These are phyloP conservation scores for Crocodylus rhombifer DNA, from an alignment of 2,797 vertebrate genomes.

Conservation along the genomic window DNA sequence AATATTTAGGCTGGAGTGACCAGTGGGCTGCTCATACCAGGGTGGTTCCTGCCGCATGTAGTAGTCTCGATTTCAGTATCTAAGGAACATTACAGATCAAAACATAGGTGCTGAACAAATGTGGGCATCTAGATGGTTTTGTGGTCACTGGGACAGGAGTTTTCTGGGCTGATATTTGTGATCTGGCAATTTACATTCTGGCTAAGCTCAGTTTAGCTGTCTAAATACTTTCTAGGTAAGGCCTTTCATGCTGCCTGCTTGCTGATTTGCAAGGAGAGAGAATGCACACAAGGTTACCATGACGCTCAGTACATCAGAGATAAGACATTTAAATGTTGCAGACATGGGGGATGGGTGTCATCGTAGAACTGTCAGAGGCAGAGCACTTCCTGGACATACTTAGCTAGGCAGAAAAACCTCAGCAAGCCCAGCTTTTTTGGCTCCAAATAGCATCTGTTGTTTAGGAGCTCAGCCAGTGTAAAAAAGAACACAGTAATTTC, in stretches of 20 bases:
- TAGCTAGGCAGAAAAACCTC: not conserved
- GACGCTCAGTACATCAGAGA: not conserved
- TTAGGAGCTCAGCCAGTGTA: not conserved
- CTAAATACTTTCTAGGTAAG: too few relatives aligned
- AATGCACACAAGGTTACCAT: not conserved
- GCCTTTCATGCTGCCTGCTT: not conserved
- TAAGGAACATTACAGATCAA: too few relatives aligned
- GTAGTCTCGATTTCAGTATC: too few relatives aligned
- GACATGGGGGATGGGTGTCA: not conserved
- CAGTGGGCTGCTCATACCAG: too few relatives aligned
- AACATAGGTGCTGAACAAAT: too few relatives aligned
- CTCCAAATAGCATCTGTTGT: not conserved
- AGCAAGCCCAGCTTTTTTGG: not conserved
- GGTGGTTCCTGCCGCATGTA: too few relatives aligned
- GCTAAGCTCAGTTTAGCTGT: too few relatives aligned
- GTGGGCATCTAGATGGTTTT: too few relatives aligned
- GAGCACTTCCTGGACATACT: not conserved
- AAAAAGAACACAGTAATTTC: not conserved
- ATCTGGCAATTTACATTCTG: too few relatives aligned
- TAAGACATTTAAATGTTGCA: not conserved
- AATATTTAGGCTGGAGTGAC: too few relatives aligned
- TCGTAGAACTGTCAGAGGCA: not conserved
- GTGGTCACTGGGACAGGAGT: too few relatives aligned
- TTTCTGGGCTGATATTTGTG: too few relatives aligned
- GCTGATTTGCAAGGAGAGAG: not conserved